phyloP scores from a whole-genome alignment of 2,888 invertebrate genomes.

The Pyrgus malvae region DNA sequence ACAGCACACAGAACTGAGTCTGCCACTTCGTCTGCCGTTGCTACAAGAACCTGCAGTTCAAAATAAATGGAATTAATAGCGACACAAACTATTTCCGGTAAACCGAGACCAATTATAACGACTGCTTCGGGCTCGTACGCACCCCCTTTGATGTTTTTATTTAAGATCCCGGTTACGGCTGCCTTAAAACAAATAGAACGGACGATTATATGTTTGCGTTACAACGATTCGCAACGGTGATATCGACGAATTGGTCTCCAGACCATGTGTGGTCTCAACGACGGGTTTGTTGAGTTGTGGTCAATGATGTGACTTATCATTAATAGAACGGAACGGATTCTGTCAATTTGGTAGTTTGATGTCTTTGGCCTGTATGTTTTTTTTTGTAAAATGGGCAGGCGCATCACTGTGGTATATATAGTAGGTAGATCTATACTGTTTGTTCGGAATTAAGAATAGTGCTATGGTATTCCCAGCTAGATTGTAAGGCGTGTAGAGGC shows the following conservation, averaged over 20 bases:
- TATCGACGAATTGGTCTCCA: constrained; percentile 67
- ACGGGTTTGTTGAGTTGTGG: constrained; percentile 53
- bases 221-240: constrained; percentile 78
- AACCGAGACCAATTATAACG: constrained; percentile 79
- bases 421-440: too few species aligned
- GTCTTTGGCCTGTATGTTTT: not conserved
- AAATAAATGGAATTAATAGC: constrained; percentile 73
- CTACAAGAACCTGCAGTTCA: constrained; percentile 34
- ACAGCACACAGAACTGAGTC: not conserved
- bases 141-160: constrained; percentile 81
- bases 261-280: constrained; percentile 71
- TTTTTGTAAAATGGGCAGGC: too few species aligned
- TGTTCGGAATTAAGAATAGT: too few species aligned
- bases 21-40: constrained; percentile 17
- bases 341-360: not conserved
- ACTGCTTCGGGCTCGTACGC: constrained; percentile 73
- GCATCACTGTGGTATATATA: too few species aligned
- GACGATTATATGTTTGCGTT: constrained; percentile 77
- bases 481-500: too few species aligned
- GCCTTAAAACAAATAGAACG: constrained; percentile 81
- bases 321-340: constrained; percentile 49
- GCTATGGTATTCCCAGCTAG: too few species aligned
- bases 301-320: constrained; percentile 56
- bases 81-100: constrained; percentile 79
- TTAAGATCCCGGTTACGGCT: constrained; percentile 74